Evolutionary conservation across 2,797 vertebrate species (phyloP).

Genomic region (Acipenser ruthenus): DNA sequence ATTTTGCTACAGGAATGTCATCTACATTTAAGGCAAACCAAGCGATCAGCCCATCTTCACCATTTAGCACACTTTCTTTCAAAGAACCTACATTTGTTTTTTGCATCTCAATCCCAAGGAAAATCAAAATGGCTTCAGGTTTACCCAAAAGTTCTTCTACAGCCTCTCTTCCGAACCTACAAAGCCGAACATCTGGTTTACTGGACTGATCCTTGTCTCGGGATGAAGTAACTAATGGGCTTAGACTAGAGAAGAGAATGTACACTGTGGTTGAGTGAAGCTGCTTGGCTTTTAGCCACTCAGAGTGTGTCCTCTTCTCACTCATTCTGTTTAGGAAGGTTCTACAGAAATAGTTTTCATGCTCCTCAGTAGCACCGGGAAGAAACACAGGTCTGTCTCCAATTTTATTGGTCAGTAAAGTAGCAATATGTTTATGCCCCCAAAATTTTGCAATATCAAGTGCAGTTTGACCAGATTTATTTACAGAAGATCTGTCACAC

Average conservation of each 20-base stretch:
- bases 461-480: slow-evolving; percentile 79
- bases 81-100: slow-evolving; percentile 19
- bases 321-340: slow-evolving; percentile 76
- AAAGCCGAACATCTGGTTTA: slow-evolving; percentile 57
- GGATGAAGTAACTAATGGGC: slow-evolving; percentile 60
- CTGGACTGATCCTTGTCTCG: slow-evolving; percentile 33
- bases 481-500: slow-evolving; percentile 66
- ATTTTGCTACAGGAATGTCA: slow-evolving; percentile 49
- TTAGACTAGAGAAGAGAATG: slow-evolving; percentile 76
- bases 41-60: slow-evolving; percentile 60
- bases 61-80: background rate
- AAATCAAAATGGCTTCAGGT: slow-evolving; percentile 59
- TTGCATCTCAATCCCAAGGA: slow-evolving; percentile 76
- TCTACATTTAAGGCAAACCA: slow-evolving; percentile 81
- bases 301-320: slow-evolving; percentile 66
- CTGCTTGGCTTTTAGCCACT: slow-evolving; percentile 68
- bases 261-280: slow-evolving; percentile 62
- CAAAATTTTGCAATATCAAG: slow-evolving; percentile 83
- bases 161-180: slow-evolving; percentile 53
- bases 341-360: slow-evolving; percentile 74
- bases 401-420: slow-evolving; percentile 53
- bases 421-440: slow-evolving; percentile 76
- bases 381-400: slow-evolving; percentile 40
- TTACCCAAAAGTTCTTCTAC: slow-evolving; percentile 59
- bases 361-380: slow-evolving; percentile 32